Percentiles rank a stretch among this genome's conserved stretches.
Conservation (phyloP, 2,888 invertebrate species). For the Elysia crispata region DNA sequence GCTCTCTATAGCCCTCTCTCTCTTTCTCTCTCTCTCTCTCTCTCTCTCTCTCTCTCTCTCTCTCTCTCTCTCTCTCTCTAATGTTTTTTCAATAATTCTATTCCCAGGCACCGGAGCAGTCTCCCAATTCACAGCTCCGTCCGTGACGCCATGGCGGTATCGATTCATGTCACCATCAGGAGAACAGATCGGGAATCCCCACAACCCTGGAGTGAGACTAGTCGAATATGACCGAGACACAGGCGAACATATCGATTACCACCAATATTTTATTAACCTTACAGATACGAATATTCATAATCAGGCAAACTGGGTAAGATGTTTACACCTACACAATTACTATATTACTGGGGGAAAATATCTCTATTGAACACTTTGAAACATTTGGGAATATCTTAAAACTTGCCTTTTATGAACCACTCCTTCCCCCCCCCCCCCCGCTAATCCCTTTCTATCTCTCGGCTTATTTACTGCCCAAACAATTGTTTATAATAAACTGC, state of each 20-base stretch:
- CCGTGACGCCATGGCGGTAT: conserved; percentile 87
- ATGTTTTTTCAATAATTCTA: background rate
- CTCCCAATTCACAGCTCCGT: conserved; percentile 91
- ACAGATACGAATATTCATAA: conserved; percentile 81
- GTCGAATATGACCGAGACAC: conserved; percentile 89
- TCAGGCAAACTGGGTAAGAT: conserved; percentile 85
- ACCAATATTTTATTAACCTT: conserved; percentile 92
- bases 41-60: too few species aligned
- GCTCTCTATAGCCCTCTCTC: background rate
- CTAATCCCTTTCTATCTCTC: too few species aligned
- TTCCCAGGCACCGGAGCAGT: conserved; percentile 80
- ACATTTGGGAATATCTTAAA: too few species aligned
- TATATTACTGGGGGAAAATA: too few species aligned
- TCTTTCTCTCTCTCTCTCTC: background rate
- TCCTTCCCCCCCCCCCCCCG: too few species aligned
- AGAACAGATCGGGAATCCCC: conserved; percentile 73
- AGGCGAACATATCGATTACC: conserved; percentile 88
- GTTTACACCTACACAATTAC: too few species aligned
- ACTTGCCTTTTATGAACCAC: too few species aligned
- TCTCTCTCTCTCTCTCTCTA: too few species aligned
- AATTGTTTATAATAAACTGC: too few species aligned
- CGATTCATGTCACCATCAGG: conserved; percentile 79
- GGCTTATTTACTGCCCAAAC: too few species aligned
- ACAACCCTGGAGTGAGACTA: conserved; percentile 92
- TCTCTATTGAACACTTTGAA: too few species aligned